Evolutionary conservation across 2,797 vertebrate genomes (phyloP).

Genomic region (Merluccius polli): DNA sequence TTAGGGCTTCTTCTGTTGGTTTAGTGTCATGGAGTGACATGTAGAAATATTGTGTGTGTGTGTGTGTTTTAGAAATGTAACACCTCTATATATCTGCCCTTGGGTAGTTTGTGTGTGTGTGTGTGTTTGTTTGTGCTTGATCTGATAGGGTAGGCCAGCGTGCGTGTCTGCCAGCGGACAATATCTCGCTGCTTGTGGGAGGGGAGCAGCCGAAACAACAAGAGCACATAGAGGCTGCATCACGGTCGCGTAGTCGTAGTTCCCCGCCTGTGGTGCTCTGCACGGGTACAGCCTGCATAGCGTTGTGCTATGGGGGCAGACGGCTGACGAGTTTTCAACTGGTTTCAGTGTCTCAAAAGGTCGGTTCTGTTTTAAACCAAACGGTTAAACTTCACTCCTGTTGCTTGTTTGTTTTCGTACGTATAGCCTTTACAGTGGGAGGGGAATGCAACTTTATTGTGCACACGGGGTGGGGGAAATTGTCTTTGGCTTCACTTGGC

Average conservation of each 20-base stretch:
- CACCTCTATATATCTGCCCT: no score
- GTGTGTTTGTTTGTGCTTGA: not conserved
- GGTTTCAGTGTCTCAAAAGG: slow-evolving; percentile 61
- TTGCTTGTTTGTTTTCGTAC: slow-evolving; percentile 32
- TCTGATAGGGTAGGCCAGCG: not conserved
- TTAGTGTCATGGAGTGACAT: not conserved
- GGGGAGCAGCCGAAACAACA: not conserved
- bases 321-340: slow-evolving; percentile 30
- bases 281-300: not conserved
- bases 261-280: not conserved
- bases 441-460: no score
- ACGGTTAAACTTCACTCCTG: slow-evolving; percentile 4
- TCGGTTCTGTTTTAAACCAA: slow-evolving; percentile 37
- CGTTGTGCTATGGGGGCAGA: slow-evolving; percentile 52
- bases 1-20: not conserved
- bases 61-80: not conserved
- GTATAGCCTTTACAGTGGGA: not conserved
- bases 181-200: not conserved
- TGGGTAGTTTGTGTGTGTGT: not conserved
- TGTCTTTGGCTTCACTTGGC: no score
- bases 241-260: not conserved
- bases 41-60: not conserved
- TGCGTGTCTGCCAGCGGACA: not conserved
- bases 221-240: not conserved
- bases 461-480: no score